Evolutionary conservation across 1,140 invertebrate genomes (phyloP).

Genomic region (Drosophila littoralis): DNA sequence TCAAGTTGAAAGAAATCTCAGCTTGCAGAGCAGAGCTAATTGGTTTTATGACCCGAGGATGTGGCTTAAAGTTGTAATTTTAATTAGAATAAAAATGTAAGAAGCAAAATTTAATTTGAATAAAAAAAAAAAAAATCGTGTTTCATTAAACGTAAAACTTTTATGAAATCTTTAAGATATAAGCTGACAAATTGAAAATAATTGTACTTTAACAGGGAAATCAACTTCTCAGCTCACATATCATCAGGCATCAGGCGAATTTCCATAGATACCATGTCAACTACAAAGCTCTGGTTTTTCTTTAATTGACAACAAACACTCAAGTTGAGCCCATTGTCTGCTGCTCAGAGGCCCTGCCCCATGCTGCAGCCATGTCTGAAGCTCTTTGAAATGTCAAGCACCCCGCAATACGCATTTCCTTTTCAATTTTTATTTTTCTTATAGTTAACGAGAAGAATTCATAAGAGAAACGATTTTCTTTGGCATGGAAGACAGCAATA

Average conservation of each 20-base stretch:
- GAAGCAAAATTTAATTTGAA: neutral
- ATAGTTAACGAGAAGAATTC: constrained; percentile 12
- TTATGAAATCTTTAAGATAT: too few species aligned
- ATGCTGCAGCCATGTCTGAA: neutral
- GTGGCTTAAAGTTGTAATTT: neutral
- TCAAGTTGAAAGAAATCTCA: neutral
- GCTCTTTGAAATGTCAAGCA: constrained; percentile 28
- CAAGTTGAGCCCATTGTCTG: constrained; percentile 23
- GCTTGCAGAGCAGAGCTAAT: constrained; percentile 4
- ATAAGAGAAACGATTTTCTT: constrained; percentile 15
- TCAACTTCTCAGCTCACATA: neutral
- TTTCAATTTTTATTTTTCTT: neutral
- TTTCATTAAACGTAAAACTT: too few species aligned
- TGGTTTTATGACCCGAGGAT: constrained; percentile 17
- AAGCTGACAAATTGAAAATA: too few species aligned
- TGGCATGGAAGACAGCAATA: constrained; percentile 20
- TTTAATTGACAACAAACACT: constrained; percentile 18
- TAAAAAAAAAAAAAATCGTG: neutral
- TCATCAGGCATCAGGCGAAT: neutral
- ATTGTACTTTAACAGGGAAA: too few species aligned
- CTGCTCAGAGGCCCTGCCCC: neutral
- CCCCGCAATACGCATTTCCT: constrained; percentile 16
- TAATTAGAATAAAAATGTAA: neutral
- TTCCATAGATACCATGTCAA: neutral
- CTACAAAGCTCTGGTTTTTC: constrained; percentile 2